A percentile compares a stretch with the other conserved stretches of the same genome.
These are phyloP conservation scores for Hemicrepidius hirtus DNA, from an alignment of 2,888 invertebrate species.

Conservation along the genomic window DNA sequence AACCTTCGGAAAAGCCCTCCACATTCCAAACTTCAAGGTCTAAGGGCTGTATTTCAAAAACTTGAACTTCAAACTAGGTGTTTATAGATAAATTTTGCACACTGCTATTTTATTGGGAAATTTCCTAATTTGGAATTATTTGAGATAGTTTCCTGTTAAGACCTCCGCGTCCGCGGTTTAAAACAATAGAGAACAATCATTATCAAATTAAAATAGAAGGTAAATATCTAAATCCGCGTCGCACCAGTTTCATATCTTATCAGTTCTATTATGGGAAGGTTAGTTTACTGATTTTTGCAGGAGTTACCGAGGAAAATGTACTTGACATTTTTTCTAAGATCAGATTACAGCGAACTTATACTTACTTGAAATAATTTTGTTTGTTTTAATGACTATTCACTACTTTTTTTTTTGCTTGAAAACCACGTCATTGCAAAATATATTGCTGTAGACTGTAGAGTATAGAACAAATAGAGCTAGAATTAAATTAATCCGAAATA, in stretches of 20 bases:
- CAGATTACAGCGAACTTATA: slow-evolving; percentile 1
- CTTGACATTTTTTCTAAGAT: slow-evolving; percentile 25
- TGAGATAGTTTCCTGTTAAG: slow-evolving; percentile 31
- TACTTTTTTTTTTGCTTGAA: background rate
- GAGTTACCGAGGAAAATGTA: slow-evolving; percentile 18
- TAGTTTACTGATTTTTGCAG: slow-evolving; percentile 22
- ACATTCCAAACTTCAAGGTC: background rate
- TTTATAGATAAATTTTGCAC: slow-evolving; percentile 14
- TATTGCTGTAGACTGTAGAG: no score
- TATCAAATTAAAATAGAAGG: slow-evolving; percentile 21
- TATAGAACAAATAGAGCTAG: no score
- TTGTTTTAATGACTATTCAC: background rate
- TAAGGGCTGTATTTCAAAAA: background rate
- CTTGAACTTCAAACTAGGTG: background rate
- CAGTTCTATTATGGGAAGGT: slow-evolving; percentile 24
- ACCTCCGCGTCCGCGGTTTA: slow-evolving; percentile 6
- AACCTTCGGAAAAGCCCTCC: background rate
- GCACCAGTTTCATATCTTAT: slow-evolving; percentile 41
- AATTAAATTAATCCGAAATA: no score
- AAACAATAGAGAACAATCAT: slow-evolving; percentile 21
- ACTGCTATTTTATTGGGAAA: slow-evolving; percentile 12
- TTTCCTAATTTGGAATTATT: slow-evolving; percentile 3
- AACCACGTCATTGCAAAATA: no score
- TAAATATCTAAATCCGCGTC: slow-evolving; percentile 26
- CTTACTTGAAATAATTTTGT: slow-evolving; percentile 29